Percentiles rank a stretch among this genome's conserved stretches.
Evolutionary conservation across 2,888 invertebrate genomes (phyloP).

Genomic region (Globia sparganii): DNA sequence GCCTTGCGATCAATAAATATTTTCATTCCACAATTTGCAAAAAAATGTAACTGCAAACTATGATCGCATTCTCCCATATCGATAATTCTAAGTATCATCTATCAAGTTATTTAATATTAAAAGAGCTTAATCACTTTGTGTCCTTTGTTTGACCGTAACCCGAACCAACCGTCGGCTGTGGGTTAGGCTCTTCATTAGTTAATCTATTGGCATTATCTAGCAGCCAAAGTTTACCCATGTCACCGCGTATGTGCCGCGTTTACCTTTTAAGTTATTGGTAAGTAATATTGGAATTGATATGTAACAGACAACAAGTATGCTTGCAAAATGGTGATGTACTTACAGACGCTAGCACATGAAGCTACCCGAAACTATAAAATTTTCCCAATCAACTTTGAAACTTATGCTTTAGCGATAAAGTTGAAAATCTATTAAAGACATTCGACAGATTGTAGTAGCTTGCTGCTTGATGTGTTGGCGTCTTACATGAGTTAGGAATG

Average conservation of each 20-base stretch:
- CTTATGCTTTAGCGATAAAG: no score
- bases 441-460: no score
- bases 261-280: conserved; percentile 30
- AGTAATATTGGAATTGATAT: conserved; percentile 17
- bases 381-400: no score
- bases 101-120: conserved; percentile 62
- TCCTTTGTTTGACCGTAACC: conserved; percentile 59
- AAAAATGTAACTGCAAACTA: neutral
- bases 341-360: no score
- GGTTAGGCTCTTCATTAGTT: conserved; percentile 76
- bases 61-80: neutral
- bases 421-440: no score
- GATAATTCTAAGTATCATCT: conserved; percentile 36
- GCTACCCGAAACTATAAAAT: no score
- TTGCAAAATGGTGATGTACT: neutral
- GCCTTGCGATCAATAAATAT: neutral
- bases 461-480: no score
- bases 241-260: conserved; percentile 22
- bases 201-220: conserved; percentile 71
- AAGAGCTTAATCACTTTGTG: conserved; percentile 71
- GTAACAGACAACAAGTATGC: neutral
- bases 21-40: neutral
- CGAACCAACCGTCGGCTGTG: conserved; percentile 46
- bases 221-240: conserved; percentile 1
- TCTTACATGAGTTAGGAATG: neutral